These are phyloP conservation scores for Hyperoplus immaculatus DNA, from an alignment of 2,797 vertebrate species.

Conservation along the genomic window DNA sequence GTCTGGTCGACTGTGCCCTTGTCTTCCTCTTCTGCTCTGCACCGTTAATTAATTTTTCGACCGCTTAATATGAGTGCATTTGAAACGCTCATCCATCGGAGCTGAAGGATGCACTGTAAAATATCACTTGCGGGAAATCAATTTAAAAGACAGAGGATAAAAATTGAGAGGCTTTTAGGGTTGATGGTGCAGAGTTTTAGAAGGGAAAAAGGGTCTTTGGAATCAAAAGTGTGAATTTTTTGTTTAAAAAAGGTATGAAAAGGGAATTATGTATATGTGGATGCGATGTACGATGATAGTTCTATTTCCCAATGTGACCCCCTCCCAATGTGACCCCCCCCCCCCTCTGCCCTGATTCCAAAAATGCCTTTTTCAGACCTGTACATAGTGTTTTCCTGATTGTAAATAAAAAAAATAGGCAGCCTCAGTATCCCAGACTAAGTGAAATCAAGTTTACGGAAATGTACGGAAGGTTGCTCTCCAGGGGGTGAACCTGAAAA, in stretches of 20 bases:
- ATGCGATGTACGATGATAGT: no score
- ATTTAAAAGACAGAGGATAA: conserved; percentile 10
- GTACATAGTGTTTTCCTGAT: no score
- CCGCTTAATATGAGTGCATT: conserved; percentile 19
- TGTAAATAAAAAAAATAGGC: no score
- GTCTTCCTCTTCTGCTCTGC: background rate
- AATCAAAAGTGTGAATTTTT: background rate
- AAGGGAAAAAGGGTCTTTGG: background rate
- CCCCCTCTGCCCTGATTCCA: no score
- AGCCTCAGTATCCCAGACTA: background rate
- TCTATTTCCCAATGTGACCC: no score
- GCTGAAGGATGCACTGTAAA: conserved; percentile 5
- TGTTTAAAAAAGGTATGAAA: background rate
- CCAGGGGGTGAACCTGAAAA: background rate
- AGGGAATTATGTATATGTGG: no score
- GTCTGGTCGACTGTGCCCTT: conserved; percentile 4
- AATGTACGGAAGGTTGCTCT: background rate
- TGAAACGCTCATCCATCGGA: conserved; percentile 15
- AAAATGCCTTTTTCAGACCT: no score
- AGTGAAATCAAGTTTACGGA: background rate
- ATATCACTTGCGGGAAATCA: conserved; percentile 1
- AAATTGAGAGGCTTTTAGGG: background rate
- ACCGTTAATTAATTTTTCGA: background rate
- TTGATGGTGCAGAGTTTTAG: background rate
- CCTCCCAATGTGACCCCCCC: no score